A percentile compares a stretch with the other conserved stretches of the same genome.
phyloP scores from a whole-genome alignment of 2,888 invertebrate species.

The Carterocephalus palaemon region DNA sequence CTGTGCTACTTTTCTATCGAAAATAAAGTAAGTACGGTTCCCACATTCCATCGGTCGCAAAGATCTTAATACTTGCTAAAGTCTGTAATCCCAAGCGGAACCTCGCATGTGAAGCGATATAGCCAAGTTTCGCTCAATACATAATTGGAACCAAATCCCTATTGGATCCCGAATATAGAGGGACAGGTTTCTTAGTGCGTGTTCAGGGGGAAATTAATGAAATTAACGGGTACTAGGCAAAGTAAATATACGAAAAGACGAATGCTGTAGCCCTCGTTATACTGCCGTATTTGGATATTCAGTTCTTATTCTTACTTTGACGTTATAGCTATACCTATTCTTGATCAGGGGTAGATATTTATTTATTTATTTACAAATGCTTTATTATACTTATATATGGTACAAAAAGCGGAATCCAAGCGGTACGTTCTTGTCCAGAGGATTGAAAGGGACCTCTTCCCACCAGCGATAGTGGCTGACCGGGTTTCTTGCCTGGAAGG shows the following conservation, averaged over 20 bases:
- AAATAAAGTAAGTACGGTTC: no score
- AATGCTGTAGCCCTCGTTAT: constrained; percentile 1
- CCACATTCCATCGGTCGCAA: constrained; percentile 19
- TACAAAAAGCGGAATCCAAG: no score
- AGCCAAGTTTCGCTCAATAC: constrained; percentile 67
- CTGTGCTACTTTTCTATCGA: no score
- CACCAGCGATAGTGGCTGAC: no score
- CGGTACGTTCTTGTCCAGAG: no score
- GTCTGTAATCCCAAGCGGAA: constrained; percentile 49
- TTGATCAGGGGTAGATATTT: no score
- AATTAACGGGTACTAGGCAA: constrained; percentile 66
- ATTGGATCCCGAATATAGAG: constrained; percentile 57
- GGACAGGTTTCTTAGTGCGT: constrained; percentile 69
- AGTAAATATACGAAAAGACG: constrained; percentile 29
- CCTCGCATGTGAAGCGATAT: constrained; percentile 55
- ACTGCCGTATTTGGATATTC: background rate
- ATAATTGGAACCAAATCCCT: constrained; percentile 75
- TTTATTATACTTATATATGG: no score
- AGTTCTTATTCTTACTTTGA: no score
- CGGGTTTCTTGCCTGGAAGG: no score
- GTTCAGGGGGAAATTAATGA: constrained; percentile 70
- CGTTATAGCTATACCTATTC: no score
- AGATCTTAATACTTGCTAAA: constrained; percentile 29
- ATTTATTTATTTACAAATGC: no score
- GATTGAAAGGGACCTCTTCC: no score